Conservation (phyloP, 2,888 invertebrate species). For the Diarsia dahlii region DNA sequence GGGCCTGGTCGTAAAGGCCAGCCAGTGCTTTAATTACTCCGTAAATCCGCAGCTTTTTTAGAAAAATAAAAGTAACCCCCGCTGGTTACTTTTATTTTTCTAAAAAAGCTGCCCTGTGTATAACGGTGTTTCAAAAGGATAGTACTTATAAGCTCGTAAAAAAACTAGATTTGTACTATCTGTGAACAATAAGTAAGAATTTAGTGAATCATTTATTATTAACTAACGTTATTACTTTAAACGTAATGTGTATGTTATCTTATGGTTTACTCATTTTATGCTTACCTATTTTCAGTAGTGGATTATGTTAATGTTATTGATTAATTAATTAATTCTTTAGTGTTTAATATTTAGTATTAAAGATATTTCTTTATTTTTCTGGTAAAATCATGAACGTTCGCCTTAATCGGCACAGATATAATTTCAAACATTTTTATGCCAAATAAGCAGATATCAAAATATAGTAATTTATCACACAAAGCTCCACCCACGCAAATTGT, state of each 20-base stretch:
- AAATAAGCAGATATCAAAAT: background rate
- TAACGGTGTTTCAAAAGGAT: conserved; percentile 32
- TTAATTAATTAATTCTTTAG: background rate
- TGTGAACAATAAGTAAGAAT: conserved; percentile 13
- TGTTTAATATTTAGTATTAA: background rate
- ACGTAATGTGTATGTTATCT: background rate
- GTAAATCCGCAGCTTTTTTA: too few relatives aligned
- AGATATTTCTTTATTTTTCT: background rate
- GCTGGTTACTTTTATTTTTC: conserved; percentile 65
- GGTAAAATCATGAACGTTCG: background rate
- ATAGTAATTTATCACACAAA: conserved; percentile 22
- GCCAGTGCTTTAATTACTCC: conserved; percentile 77
- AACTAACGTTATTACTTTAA: background rate
- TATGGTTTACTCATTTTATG: background rate
- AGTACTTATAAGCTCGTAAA: conserved; percentile 21
- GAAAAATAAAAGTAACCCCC: too few relatives aligned
- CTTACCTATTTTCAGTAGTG: background rate
- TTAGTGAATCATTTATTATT: background rate
- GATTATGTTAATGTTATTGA: background rate
- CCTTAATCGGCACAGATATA: too few relatives aligned
- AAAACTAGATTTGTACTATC: conserved; percentile 35
- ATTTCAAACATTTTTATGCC: background rate
- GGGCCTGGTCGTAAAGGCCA: conserved; percentile 71
- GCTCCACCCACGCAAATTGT: conserved; percentile 1
- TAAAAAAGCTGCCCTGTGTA: conserved; percentile 57